Base-by-base conservation (phyloP, 2,797 vertebrate species). In the Stomatorhinus walkeri region DNA sequence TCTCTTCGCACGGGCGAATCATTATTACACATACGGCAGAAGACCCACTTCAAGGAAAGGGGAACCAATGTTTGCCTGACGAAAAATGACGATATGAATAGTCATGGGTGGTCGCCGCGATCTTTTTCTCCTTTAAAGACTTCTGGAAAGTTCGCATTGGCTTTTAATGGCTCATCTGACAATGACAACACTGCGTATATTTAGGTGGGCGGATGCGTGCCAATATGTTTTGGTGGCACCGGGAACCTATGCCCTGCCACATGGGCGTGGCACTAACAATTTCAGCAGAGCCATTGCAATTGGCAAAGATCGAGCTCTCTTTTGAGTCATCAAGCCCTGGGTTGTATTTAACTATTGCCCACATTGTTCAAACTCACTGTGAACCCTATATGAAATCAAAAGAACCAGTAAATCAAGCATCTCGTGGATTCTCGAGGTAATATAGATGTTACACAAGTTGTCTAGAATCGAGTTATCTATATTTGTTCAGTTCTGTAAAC, bases 91-190 rank as follows among this genome's bases (percentile, higher is more conserved):
- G 85, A 36, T 56, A 49, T 87, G 14, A 87, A 56, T 10, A 87
- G 28, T 16, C 49, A 8, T 52, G 83, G 85, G 84, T 87, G 85
- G 49, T 54, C 28, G 85, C 1, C 32, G 48, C 14, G 49, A 32
- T 86, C 85, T 10, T 36, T 87, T 87, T 87, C 52, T 87, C 85
- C 32, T 59, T 59, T 40, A 59, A 59, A 87, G 32, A 54, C 49
- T 56, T 87, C 24, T 40, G 28, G 85, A 87, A 87, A 87, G 85
- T 87, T 87, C 85, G 3, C 12, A 32, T 19, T n/a, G 24, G 52
- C 40, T n/a, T 43, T 49, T 51, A n/a, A 49, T 43, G 40, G n/a
- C n/a, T 49, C 46, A 84, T 43, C 46, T 49, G 19, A 49, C 46
- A 48, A 43, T 79, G 36, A 22, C 81, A 84, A 49, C 46, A n/a